Percentiles rank a stretch among this genome's conserved stretches.
These are phyloP conservation scores for Allacma fusca DNA, from an alignment of 2,888 invertebrate species.

Conservation along the genomic window DNA sequence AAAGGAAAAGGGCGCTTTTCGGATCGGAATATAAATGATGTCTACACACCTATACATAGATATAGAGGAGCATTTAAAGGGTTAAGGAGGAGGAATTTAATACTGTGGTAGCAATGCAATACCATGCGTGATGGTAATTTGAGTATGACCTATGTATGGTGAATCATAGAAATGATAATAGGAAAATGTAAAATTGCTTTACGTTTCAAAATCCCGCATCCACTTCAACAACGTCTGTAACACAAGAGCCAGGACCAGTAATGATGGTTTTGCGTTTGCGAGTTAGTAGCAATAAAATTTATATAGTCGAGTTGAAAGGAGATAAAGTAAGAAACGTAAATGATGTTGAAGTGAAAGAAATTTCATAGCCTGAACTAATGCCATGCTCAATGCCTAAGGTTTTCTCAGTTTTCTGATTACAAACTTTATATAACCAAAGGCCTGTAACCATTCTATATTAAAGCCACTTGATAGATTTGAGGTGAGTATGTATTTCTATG, in stretches of 20 bases:
- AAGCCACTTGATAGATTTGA: not conserved
- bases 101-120: no score
- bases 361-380: slow-evolving; percentile 11
- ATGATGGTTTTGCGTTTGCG: slow-evolving; percentile 11
- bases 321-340: not conserved
- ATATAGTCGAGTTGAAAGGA: not conserved
- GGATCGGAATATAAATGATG: no score
- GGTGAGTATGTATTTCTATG: not conserved
- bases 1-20: no score
- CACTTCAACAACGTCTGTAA: not conserved
- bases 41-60: no score
- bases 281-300: slow-evolving; percentile 5
- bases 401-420: not conserved
- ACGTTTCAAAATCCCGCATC: not conserved
- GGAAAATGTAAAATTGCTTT: not conserved
- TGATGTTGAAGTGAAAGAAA: slow-evolving; percentile 21
- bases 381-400: not conserved
- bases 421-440: not conserved
- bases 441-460: not conserved
- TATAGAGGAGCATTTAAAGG: no score
- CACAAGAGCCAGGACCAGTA: not conserved
- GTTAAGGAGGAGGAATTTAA: no score
- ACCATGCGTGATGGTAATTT: slow-evolving; percentile 10
- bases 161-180: not conserved
- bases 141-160: slow-evolving; percentile 1